Evolutionary conservation across 2,797 vertebrate species (phyloP), one percentile per base, ranked within the genome.

Genomic region (Melopsittacus undulatus): DNA sequence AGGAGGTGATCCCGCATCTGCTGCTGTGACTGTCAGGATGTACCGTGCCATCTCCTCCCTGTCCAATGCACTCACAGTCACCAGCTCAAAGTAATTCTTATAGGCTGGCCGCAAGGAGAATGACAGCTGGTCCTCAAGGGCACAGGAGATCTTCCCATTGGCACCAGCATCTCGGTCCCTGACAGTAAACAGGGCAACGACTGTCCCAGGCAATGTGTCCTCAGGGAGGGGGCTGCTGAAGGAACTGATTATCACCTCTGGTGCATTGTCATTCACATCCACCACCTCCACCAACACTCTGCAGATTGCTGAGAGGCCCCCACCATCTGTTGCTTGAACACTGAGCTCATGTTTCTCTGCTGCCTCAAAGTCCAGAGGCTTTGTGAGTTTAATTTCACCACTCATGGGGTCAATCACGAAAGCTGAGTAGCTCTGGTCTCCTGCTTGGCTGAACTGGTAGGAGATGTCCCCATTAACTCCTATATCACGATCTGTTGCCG

Each of bases 1-100:
- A 26, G 95, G 78, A 73, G 98, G 98, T 8, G 92, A 97, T 0
- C 98, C 98, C 43, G 93, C 61, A 16, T 98, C 98, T 1, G 90
- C 97, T 19, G 96, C 97, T 0, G 75, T 97, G 16, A 98, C 96
- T 1, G 86, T 95, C 86, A 93, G 5, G 3, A 95, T 89, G 83
- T 98, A 97, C 7, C 59, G 54, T 0, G 91, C 76, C 11, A 1
- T 86, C 7, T 69, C 36, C 72, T 98, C 98, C n/a, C 97, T 79
- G 62, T 98, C 98, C 49, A 98, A 57, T 0, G 42, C 6, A 16
- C 91, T 77, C 30, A 97, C 87, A 3, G 98, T 95, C 96, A 26
- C 15, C 1, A 51, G 6, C 27, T 51, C 49, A 51, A 97, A 98
- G 92, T 85, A 85, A 36, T 76, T 85, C 63, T 85, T 85, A 11